These are phyloP conservation scores for Pelecanoides urinatrix DNA, from an alignment of 2,113 vertebrate species.

Conservation along the genomic window DNA sequence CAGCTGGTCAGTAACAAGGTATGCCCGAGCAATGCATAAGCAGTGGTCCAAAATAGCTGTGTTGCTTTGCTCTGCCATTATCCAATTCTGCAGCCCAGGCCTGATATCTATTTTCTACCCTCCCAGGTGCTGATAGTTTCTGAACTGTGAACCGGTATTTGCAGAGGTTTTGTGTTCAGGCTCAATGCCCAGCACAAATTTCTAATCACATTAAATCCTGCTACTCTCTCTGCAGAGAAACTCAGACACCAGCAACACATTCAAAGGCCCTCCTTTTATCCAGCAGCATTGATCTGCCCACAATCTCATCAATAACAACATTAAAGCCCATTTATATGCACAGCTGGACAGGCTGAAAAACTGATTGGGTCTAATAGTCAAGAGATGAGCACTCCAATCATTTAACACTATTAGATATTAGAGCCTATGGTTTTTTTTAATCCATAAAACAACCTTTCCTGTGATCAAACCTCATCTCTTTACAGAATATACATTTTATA, in stretches of 20 bases:
- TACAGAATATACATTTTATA: neutral
- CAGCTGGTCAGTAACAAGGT: neutral
- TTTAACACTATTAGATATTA: neutral
- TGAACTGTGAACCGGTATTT: neutral
- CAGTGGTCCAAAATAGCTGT: neutral
- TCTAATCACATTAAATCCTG: constrained; percentile 24
- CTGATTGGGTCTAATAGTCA: neutral
- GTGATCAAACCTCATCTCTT: neutral
- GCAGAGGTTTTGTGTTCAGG: neutral
- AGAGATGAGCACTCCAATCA: neutral
- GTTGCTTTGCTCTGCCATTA: neutral
- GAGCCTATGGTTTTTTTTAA: neutral
- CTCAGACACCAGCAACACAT: neutral
- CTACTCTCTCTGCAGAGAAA: neutral
- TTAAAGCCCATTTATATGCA: constrained; percentile 5
- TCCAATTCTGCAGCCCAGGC: neutral
- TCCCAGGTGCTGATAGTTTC: neutral
- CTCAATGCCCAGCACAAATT: neutral
- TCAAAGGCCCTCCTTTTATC: neutral
- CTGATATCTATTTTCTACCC: neutral
- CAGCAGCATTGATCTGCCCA: neutral
- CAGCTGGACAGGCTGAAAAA: constrained; percentile 4
- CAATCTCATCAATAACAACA: neutral
- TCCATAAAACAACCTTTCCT: neutral
- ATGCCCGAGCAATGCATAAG: neutral